Evolutionary conservation across 2,888 invertebrate species (phyloP).

Genomic region (Galerucella nymphaeae): DNA sequence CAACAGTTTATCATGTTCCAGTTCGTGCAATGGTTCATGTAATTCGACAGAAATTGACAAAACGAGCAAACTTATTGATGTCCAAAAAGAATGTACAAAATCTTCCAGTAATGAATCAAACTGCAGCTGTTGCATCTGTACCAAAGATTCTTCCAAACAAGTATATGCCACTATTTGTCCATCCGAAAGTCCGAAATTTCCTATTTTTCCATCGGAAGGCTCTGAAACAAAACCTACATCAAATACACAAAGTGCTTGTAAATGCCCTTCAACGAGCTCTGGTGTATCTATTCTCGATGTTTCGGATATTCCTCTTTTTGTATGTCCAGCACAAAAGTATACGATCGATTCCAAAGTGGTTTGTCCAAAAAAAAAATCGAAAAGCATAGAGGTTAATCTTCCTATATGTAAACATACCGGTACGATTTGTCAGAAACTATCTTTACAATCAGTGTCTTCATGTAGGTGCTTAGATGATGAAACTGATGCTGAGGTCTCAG

Average conservation of each 20-base stretch:
- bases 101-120: not conserved
- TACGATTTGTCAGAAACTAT: no score
- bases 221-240: not conserved
- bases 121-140: not conserved
- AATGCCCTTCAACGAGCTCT: not conserved
- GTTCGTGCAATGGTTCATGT: not conserved
- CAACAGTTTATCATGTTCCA: not conserved
- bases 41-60: not conserved
- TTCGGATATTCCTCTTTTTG: not conserved
- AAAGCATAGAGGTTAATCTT: no score
- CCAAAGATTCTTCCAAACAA: not conserved
- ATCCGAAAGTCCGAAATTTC: not conserved
- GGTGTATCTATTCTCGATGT: not conserved
- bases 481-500: not conserved
- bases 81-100: not conserved
- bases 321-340: not conserved
- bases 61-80: not conserved
- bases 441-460: not conserved
- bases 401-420: no score
- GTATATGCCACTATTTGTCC: not conserved
- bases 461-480: not conserved
- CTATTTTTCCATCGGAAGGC: not conserved
- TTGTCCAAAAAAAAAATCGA: not conserved
- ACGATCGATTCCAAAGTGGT: not conserved
- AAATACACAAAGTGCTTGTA: not conserved